Evolutionary conservation across 2,113 vertebrate species (phyloP).

Genomic region (Amblyornis subalaris): DNA sequence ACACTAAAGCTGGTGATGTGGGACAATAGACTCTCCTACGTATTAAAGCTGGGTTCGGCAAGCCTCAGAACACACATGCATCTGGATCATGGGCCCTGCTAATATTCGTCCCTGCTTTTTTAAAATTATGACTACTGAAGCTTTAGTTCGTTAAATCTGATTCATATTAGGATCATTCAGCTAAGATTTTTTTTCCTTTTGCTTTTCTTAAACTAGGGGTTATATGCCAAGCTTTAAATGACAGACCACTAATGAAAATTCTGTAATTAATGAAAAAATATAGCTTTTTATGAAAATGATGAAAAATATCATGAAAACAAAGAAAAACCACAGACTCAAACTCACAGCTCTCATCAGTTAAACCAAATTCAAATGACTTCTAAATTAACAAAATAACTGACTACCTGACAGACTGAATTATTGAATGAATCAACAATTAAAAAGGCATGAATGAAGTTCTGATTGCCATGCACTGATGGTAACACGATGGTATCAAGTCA

Average conservation of each 20-base stretch:
- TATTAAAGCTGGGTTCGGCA: not conserved
- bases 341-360: not conserved
- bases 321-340: not conserved
- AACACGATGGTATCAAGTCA: not conserved
- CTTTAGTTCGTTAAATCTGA: not conserved
- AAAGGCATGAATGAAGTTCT: not conserved
- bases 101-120: not conserved
- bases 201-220: not conserved
- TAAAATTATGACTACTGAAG: not conserved
- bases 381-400: not conserved
- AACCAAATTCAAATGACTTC: not conserved
- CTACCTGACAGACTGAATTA: not conserved
- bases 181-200: not conserved
- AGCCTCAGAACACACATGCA: not conserved
- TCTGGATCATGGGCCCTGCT: rapidly evolving
- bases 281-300: not conserved
- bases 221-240: not conserved
- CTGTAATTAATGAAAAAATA: not conserved
- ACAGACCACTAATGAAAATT: not conserved
- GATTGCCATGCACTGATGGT: not conserved
- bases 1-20: not conserved
- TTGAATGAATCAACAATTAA: not conserved
- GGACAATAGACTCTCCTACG: rapidly evolving
- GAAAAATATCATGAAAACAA: not conserved
- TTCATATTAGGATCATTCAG: not conserved